A percentile compares a stretch with the other conserved stretches of the same genome.
These are phyloP conservation scores for Apotomis turbidana DNA, from an alignment of 2,888 invertebrate genomes.

Conservation along the genomic window DNA sequence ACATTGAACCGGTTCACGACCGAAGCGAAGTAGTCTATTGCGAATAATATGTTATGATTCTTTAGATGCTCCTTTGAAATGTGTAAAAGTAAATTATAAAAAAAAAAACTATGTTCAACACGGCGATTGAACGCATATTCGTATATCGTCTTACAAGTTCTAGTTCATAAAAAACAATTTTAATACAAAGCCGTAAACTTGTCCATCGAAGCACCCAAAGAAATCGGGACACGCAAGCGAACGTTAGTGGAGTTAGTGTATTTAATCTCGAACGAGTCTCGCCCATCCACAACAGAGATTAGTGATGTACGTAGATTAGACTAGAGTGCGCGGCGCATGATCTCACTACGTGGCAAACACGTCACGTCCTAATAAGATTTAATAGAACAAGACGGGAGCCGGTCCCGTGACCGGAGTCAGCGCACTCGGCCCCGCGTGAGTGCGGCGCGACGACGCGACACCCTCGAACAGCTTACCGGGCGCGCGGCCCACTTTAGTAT, in stretches of 20 bases:
- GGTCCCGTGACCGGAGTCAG: too few species aligned
- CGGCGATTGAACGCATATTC: background rate
- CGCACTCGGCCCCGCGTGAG: too few species aligned
- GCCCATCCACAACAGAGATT: slow-evolving; percentile 20
- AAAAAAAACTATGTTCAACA: slow-evolving; percentile 7
- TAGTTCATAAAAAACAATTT: background rate
- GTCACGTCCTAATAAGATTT: slow-evolving; percentile 1
- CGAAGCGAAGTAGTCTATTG: slow-evolving; percentile 9
- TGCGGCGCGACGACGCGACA: too few species aligned
- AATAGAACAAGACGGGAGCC: background rate
- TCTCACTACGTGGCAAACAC: too few species aligned
- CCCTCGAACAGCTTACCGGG: slow-evolving; percentile 71
- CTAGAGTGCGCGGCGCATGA: slow-evolving; percentile 23
- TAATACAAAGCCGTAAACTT: slow-evolving; percentile 4
- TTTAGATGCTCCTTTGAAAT: slow-evolving; percentile 23
- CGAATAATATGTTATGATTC: slow-evolving; percentile 14
- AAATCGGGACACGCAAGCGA: slow-evolving; percentile 7
- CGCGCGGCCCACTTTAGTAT: slow-evolving; percentile 76
- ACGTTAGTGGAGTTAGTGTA: slow-evolving; percentile 25
- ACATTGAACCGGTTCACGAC: background rate
- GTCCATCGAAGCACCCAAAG: slow-evolving; percentile 22
- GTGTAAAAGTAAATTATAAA: slow-evolving; percentile 16
- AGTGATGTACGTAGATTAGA: slow-evolving; percentile 32
- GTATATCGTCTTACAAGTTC: slow-evolving; percentile 2
- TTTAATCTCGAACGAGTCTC: slow-evolving; percentile 19